These are phyloP conservation scores for Calephelis nemesis DNA, from an alignment of 1,140 invertebrate genomes.

Conservation along the genomic window DNA sequence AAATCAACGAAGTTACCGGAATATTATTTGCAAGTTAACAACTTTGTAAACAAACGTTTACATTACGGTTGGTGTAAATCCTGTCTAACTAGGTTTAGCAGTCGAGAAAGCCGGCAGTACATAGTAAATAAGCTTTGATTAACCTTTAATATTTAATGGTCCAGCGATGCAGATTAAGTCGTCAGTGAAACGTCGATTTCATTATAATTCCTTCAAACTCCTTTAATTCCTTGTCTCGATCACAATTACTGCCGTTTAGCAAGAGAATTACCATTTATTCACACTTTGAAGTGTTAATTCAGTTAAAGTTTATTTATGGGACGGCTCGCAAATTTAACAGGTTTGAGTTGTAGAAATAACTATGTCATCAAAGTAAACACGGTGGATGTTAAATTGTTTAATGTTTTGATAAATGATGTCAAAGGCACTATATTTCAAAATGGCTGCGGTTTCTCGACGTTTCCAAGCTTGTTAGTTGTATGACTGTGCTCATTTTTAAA, in stretches of 20 bases:
- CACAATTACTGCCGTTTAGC: conserved; percentile 44
- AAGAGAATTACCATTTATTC: conserved; percentile 43
- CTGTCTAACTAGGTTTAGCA: conserved; percentile 14
- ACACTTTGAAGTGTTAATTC: conserved; percentile 46
- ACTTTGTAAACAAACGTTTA: too few relatives aligned
- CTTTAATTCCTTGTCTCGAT: conserved; percentile 34
- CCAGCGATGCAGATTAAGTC: conserved; percentile 32
- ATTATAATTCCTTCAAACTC: conserved; percentile 33
- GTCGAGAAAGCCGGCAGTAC: conserved; percentile 23
- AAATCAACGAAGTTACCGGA: too few relatives aligned
- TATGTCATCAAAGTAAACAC: conserved; percentile 37
- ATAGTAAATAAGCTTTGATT: conserved; percentile 28
- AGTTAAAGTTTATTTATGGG: conserved; percentile 41
- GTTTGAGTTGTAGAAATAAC: conserved; percentile 42
- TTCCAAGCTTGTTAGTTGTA: conserved; percentile 41
- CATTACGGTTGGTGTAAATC: neutral
- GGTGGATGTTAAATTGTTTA: conserved; percentile 39
- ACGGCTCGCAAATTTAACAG: conserved; percentile 25
- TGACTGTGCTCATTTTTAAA: conserved; percentile 50
- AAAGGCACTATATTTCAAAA: conserved; percentile 45
- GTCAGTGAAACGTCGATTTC: conserved; percentile 33
- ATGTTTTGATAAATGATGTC: conserved; percentile 41
- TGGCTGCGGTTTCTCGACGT: conserved; percentile 27
- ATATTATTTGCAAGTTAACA: too few relatives aligned
- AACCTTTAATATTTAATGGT: conserved; percentile 36